phyloP scores from a whole-genome alignment of 2,113 vertebrate genomes.

The Lasiurus borealis region DNA sequence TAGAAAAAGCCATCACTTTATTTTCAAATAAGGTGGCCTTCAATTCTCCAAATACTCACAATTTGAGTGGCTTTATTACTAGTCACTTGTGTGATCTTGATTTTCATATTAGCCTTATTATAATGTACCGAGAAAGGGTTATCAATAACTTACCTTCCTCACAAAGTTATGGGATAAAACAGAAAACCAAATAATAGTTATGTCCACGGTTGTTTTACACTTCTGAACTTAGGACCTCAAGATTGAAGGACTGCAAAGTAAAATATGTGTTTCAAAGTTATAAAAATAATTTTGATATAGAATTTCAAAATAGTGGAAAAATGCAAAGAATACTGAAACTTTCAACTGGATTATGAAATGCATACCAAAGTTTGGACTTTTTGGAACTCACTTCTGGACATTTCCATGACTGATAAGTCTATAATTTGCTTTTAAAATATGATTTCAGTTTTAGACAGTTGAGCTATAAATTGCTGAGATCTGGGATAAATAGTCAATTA shows the following conservation, averaged over 20 bases:
- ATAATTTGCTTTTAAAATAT: slow-evolving; percentile 70
- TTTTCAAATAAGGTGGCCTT: slow-evolving; percentile 42
- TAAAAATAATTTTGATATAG: slow-evolving; percentile 60
- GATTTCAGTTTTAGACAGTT: slow-evolving; percentile 69
- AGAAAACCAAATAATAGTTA: slow-evolving; percentile 40
- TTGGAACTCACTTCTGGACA: slow-evolving; percentile 22
- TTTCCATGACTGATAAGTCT: slow-evolving; percentile 60
- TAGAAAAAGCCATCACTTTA: neutral
- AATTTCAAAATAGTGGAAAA: slow-evolving; percentile 65
- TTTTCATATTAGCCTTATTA: slow-evolving; percentile 16
- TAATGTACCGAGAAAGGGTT: neutral
- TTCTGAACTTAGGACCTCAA: slow-evolving; percentile 11
- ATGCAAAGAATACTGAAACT: neutral
- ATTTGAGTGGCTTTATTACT: slow-evolving; percentile 47
- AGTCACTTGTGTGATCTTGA: slow-evolving; percentile 49
- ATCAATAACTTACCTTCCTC: slow-evolving; percentile 42
- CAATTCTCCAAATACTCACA: neutral
- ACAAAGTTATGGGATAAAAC: slow-evolving; percentile 14
- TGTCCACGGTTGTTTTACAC: slow-evolving; percentile 16
- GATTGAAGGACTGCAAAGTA: slow-evolving; percentile 46
- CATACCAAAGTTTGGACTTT: slow-evolving; percentile 22
- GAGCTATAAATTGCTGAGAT: slow-evolving; percentile 71
- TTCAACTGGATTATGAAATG: slow-evolving; percentile 65
- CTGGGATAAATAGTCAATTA: slow-evolving; percentile 70
- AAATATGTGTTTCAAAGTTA: slow-evolving; percentile 60